A percentile compares a stretch with the other conserved stretches of the same genome.
phyloP scores from a whole-genome alignment of 2,113 vertebrate genomes.

The Oriolus oriolus region DNA sequence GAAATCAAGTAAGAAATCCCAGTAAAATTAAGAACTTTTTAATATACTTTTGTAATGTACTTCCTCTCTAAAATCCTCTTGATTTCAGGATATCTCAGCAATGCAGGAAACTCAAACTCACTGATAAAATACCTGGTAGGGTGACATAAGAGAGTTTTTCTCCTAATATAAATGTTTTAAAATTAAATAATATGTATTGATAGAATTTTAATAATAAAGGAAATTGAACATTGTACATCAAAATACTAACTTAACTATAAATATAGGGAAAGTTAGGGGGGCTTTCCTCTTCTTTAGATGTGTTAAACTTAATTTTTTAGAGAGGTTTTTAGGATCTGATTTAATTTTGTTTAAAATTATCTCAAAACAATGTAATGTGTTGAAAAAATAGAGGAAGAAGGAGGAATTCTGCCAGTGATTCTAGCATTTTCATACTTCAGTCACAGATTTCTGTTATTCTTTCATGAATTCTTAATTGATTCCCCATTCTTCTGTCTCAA shows the following conservation, averaged over 20 bases:
- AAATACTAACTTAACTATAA: neutral
- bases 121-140: neutral
- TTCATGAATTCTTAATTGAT: neutral
- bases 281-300: neutral
- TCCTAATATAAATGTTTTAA: neutral
- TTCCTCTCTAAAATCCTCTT: neutral
- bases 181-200: neutral
- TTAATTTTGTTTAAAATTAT: slow-evolving; percentile 12
- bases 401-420: neutral
- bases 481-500: slow-evolving; percentile 7
- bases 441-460: slow-evolving; percentile 15
- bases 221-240: neutral
- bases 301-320: neutral
- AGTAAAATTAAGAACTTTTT: neutral
- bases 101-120: neutral
- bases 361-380: neutral
- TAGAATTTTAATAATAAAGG: neutral
- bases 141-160: neutral
- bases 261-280: accelerated
- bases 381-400: slow-evolving; percentile 23
- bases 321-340: neutral
- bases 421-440: neutral
- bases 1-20: neutral
- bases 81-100: neutral
- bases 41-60: neutral